Evolutionary conservation across 2,113 vertebrate species (phyloP).

Genomic region (Cochlearius cochlearius): DNA sequence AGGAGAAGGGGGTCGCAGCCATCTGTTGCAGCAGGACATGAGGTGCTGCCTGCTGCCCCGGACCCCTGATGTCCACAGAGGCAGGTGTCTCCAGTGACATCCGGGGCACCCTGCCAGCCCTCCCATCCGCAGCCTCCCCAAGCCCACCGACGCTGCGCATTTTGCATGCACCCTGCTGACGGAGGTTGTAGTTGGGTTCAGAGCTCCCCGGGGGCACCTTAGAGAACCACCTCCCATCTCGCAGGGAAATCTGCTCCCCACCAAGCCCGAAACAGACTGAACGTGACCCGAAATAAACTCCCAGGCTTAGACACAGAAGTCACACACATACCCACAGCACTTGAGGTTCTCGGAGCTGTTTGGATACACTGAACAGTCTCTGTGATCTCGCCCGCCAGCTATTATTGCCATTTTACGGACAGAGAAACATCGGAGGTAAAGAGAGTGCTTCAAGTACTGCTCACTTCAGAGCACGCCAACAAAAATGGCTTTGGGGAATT

Average conservation of each 20-base stretch:
- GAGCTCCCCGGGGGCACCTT: not conserved
- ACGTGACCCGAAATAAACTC: not conserved
- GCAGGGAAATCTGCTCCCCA: not conserved
- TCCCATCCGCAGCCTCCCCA: not conserved
- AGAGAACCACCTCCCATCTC: not conserved
- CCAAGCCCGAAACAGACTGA: not conserved
- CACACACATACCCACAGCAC: not conserved
- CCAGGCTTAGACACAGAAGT: not conserved
- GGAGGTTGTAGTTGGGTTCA: not conserved
- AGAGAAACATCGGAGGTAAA: not conserved
- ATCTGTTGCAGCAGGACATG: accelerated
- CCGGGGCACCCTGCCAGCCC: not conserved
- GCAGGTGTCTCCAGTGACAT: accelerated
- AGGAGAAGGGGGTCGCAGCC: not conserved
- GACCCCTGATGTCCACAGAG: not conserved
- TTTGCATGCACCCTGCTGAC: accelerated
- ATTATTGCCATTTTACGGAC: not conserved
- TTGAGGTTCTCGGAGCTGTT: not conserved
- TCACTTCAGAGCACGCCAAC: not conserved
- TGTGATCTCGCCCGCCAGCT: not conserved
- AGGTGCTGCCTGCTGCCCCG: accelerated
- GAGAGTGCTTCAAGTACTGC: not conserved
- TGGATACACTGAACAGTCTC: not conserved
- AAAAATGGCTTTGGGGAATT: constrained; percentile 15
- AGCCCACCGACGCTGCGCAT: accelerated